Evolutionary conservation across 1,140 invertebrate genomes (phyloP).

Genomic region (Octopus bimaculoides): DNA sequence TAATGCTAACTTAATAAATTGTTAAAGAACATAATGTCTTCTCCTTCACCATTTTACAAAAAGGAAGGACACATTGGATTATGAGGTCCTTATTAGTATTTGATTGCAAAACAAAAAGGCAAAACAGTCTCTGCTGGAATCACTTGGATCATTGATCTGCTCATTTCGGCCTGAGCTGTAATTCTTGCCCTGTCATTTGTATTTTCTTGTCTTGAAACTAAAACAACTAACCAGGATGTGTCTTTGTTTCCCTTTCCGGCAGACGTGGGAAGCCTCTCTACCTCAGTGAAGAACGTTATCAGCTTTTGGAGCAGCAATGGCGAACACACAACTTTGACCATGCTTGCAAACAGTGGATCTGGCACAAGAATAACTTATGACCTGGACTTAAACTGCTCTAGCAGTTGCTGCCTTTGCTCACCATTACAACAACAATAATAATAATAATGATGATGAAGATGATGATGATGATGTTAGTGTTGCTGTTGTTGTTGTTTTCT

Average conservation of each 20-base stretch:
- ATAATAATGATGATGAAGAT: constrained; percentile 11
- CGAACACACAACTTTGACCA: constrained; percentile 90
- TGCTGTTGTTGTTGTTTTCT: background rate
- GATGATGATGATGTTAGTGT: background rate
- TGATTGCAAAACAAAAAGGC: too few species aligned
- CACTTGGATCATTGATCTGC: too few species aligned
- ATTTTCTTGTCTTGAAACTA: too few species aligned
- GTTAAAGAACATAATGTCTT: too few species aligned
- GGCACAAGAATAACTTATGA: constrained; percentile 76
- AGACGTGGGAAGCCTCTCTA: constrained; percentile 94
- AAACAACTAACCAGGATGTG: background rate
- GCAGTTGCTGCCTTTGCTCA: background rate
- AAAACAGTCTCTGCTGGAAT: too few species aligned
- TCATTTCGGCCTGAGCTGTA: too few species aligned
- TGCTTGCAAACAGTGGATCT: constrained; percentile 87
- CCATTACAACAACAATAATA: background rate
- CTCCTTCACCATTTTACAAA: too few species aligned
- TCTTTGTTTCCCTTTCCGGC: constrained; percentile 47
- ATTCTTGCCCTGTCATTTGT: too few species aligned
- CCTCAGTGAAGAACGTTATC: constrained; percentile 83
- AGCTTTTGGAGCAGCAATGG: constrained; percentile 91
- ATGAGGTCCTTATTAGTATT: too few species aligned
- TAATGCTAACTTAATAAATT: too few species aligned
- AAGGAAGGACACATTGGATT: too few species aligned
- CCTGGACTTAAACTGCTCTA: background rate